These are phyloP conservation scores for Diarsia dahlii DNA, from an alignment of 2,888 invertebrate species.

Conservation along the genomic window DNA sequence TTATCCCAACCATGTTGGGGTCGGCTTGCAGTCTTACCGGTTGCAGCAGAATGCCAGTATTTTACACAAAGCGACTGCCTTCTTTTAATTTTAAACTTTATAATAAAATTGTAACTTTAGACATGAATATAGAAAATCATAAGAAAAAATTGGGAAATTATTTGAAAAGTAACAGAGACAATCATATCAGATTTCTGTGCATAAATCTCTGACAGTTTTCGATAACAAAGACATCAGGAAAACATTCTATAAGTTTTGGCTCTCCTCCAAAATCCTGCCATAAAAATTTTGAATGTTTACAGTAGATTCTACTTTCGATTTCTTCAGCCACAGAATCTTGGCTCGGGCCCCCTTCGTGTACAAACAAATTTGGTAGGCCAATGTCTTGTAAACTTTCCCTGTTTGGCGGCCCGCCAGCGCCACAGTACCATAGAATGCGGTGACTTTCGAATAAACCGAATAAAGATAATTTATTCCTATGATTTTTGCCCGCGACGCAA, in stretches of 20 bases:
- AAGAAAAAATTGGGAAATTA: conserved; percentile 1
- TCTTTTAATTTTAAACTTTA: no score
- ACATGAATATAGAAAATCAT: background rate
- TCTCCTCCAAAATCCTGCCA: conserved; percentile 58
- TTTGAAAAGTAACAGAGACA: conserved; percentile 47
- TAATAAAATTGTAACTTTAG: background rate
- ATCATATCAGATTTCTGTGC: conserved; percentile 41
- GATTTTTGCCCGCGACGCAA: conserved; percentile 74
- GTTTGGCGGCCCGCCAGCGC: conserved; percentile 84
- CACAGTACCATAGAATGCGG: conserved; percentile 76
- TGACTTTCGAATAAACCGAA: conserved; percentile 83
- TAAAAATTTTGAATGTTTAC: conserved; percentile 82
- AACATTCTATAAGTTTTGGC: conserved; percentile 57
- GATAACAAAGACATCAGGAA: conserved; percentile 55
- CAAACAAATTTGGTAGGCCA: conserved; percentile 87
- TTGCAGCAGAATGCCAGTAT: no score
- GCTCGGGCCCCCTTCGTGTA: conserved; percentile 78
- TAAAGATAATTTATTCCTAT: conserved; percentile 84
- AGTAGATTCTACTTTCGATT: conserved; percentile 80
- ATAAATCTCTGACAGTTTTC: conserved; percentile 58
- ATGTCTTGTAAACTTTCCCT: conserved; percentile 88
- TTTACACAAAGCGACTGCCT: no score
- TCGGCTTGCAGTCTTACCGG: no score
- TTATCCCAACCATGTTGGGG: no score
- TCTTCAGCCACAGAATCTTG: conserved; percentile 77